Evolutionary conservation across 1,140 invertebrate species (phyloP).

Genomic region (Lerema accius): DNA sequence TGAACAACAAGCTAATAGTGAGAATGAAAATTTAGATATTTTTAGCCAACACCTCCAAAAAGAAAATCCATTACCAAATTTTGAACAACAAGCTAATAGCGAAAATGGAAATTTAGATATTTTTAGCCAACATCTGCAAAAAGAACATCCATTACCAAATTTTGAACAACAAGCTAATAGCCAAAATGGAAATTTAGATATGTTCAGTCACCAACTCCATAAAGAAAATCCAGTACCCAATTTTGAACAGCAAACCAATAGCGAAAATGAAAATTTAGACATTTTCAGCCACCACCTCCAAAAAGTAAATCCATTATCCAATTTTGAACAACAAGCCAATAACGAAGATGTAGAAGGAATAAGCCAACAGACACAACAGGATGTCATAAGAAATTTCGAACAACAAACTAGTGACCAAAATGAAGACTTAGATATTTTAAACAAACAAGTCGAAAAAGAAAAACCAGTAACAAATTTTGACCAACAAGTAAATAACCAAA

Average conservation of each 20-base stretch:
- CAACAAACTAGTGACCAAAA: constrained; percentile 16
- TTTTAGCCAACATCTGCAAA: too few species aligned
- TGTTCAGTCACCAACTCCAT: too few species aligned
- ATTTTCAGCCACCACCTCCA: too few species aligned
- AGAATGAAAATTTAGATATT: too few species aligned
- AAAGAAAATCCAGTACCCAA: constrained; percentile 12
- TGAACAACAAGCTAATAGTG: constrained; percentile 13
- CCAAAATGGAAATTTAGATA: too few species aligned
- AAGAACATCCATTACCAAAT: constrained; percentile 14
- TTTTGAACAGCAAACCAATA: constrained; percentile 13
- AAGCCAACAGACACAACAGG: constrained; percentile 26
- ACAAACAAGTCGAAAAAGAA: constrained; percentile 27
- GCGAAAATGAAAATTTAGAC: too few species aligned
- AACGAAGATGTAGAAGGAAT: too few species aligned
- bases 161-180: constrained; percentile 16
- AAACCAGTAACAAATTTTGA: constrained; percentile 11
- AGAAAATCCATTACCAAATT: constrained; percentile 14
- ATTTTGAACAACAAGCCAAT: constrained; percentile 13
- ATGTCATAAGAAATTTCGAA: constrained; percentile 11
- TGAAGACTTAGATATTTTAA: constrained; percentile 31
- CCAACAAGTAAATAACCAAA: constrained; percentile 3
- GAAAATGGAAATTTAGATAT: too few species aligned
- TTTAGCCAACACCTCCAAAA: too few species aligned
- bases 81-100: constrained; percentile 16
- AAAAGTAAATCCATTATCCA: constrained; percentile 15